phyloP scores from a whole-genome alignment of 2,797 vertebrate genomes.

The Ctenochaetus hawaiiensis region DNA sequence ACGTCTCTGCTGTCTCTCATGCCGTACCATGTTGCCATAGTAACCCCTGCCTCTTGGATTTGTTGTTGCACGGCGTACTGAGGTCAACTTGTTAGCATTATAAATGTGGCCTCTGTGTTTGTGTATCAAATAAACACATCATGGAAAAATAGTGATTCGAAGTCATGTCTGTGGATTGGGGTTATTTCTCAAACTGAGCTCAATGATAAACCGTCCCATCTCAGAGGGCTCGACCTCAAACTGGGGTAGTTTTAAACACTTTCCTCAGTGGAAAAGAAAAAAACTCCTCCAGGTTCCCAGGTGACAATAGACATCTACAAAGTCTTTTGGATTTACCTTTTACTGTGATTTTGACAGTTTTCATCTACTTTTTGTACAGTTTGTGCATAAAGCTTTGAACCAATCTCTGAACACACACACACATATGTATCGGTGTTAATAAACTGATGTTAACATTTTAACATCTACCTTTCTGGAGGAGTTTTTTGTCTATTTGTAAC shows the following conservation, averaged over 20 bases:
- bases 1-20: constrained; percentile 28
- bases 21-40: constrained; percentile 48
- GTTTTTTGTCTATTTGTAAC: too few relatives aligned
- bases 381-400: not conserved
- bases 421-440: not conserved
- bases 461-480: too few relatives aligned
- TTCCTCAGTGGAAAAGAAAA: not conserved
- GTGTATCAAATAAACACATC: constrained; percentile 14
- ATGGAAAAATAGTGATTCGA: not conserved
- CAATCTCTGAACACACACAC: constrained; percentile 7
- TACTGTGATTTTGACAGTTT: not conserved
- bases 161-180: not conserved
- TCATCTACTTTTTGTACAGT: not conserved
- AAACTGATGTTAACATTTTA: not conserved
- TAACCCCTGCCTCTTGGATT: constrained; percentile 25
- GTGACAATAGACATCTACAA: not conserved
- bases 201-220: not conserved
- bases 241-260: constrained; percentile 7
- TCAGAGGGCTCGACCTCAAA: constrained; percentile 17
- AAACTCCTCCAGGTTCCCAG: not conserved
- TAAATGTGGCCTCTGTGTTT: constrained; percentile 34
- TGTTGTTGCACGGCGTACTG: constrained; percentile 12
- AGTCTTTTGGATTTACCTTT: not conserved
- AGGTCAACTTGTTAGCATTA: constrained; percentile 52
- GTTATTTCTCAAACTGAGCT: constrained; percentile 9